Conservation (phyloP, 2,888 invertebrate genomes). For the Timandra comae region DNA sequence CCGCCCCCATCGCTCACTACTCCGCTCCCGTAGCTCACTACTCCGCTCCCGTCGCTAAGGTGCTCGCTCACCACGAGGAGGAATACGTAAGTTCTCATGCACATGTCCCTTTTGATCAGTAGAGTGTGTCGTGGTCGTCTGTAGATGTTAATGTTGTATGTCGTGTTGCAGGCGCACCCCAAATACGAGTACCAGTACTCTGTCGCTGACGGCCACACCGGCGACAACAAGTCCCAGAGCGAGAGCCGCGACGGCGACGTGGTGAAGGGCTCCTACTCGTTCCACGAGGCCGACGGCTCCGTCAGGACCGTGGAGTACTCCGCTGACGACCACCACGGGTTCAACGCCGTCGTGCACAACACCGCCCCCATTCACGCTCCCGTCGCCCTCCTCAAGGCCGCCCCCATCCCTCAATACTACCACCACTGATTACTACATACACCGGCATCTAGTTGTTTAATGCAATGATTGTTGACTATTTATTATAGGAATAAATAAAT, state of each 20-base stretch:
- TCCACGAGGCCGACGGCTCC: slow-evolving; percentile 70
- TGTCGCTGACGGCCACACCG: slow-evolving; percentile 68
- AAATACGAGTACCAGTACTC: slow-evolving; percentile 70
- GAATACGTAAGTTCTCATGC: slow-evolving; percentile 35
- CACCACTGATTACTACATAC: too few relatives aligned
- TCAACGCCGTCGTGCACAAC: slow-evolving; percentile 59
- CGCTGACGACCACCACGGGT: slow-evolving; percentile 67
- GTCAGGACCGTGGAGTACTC: slow-evolving; percentile 71
- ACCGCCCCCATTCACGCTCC: slow-evolving; percentile 34
- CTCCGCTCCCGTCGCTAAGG: slow-evolving; percentile 29
- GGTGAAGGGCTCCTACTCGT: slow-evolving; percentile 74
- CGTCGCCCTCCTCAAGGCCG: slow-evolving; percentile 15
- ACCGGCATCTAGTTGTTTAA: too few relatives aligned
- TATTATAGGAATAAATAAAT: not conserved
- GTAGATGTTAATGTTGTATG: not conserved
- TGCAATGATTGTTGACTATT: not conserved
- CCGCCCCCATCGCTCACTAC: slow-evolving; percentile 18
- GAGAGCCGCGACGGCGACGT: slow-evolving; percentile 78
- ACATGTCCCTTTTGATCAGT: slow-evolving; percentile 4
- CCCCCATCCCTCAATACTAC: too few relatives aligned
- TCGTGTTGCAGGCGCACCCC: slow-evolving; percentile 50
- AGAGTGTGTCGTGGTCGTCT: not conserved
- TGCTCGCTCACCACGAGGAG: slow-evolving; percentile 18
- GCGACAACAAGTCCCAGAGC: slow-evolving; percentile 77
- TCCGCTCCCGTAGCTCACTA: slow-evolving; percentile 23